Conservation (phyloP, 2,888 invertebrate species). For the Nephrotoma guestfalica region DNA sequence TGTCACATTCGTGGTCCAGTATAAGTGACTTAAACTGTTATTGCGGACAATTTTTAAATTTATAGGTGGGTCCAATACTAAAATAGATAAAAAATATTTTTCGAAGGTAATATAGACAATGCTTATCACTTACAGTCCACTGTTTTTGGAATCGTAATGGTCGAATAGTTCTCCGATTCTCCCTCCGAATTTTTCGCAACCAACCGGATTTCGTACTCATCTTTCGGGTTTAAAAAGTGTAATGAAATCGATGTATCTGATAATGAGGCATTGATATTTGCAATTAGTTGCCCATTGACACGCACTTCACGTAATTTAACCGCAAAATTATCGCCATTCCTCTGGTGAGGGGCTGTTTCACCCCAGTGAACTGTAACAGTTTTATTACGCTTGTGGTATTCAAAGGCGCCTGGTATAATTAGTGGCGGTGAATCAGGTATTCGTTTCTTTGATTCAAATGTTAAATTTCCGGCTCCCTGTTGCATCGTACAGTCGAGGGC, state of each 20-base stretch:
- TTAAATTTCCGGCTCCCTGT: neutral
- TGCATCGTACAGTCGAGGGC: neutral
- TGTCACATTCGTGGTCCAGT: neutral
- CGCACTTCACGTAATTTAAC: neutral
- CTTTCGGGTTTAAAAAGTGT: neutral
- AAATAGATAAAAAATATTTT: neutral
- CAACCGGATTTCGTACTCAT: neutral
- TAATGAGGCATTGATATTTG: neutral
- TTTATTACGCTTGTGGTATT: neutral
- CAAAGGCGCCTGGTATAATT: neutral
- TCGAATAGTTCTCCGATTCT: neutral
- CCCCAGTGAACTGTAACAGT: neutral
- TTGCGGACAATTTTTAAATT: neutral
- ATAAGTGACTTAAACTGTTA: neutral
- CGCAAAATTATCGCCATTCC: neutral
- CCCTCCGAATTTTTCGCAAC: neutral
- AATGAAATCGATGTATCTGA: neutral
- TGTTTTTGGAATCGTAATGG: neutral
- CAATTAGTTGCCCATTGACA: neutral
- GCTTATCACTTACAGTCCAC: neutral
- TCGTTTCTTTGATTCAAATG: neutral
- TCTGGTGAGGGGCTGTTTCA: too few species aligned
- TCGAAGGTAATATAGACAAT: neutral
- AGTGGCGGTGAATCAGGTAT: neutral
- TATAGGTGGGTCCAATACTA: neutral